Conservation (phyloP, 2,888 invertebrate genomes). For the Octonoba sinensis region DNA sequence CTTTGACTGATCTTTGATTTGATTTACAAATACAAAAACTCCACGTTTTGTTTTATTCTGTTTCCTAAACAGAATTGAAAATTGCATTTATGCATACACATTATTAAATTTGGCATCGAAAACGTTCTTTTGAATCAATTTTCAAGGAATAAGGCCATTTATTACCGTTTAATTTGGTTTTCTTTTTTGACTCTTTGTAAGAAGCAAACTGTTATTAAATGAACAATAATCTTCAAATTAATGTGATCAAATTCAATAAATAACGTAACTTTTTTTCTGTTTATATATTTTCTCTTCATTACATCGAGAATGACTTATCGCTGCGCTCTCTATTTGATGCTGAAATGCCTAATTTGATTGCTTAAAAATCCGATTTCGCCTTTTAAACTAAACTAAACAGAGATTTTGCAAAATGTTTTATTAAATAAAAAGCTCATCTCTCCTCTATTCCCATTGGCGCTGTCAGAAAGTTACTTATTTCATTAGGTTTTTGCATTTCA, state of each 20-base stretch:
- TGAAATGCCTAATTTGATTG: conserved; percentile 56
- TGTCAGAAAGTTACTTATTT: conserved; percentile 52
- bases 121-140: conserved; percentile 43
- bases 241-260: conserved; percentile 58
- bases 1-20: conserved; percentile 16
- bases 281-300: conserved; percentile 3
- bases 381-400: conserved; percentile 64
- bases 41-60: conserved; percentile 8
- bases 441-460: conserved; percentile 20
- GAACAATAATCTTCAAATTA: conserved; percentile 59
- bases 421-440: conserved; percentile 47
- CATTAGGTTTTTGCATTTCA: conserved; percentile 62
- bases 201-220: conserved; percentile 60
- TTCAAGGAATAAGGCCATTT: conserved; percentile 41
- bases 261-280: conserved; percentile 13
- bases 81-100: conserved; percentile 15
- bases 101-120: conserved; percentile 50
- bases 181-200: conserved; percentile 35
- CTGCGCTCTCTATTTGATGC: conserved; percentile 13
- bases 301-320: neutral
- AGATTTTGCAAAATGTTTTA: conserved; percentile 64
- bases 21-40: conserved; percentile 30
- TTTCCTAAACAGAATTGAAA: conserved; percentile 20
- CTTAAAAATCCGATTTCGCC: conserved; percentile 55
- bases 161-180: conserved; percentile 40